Percentiles rank a stretch among this genome's conserved stretches.
These are phyloP conservation scores for Diarsia brunnea DNA, from an alignment of 2,888 invertebrate genomes.

Conservation along the genomic window DNA sequence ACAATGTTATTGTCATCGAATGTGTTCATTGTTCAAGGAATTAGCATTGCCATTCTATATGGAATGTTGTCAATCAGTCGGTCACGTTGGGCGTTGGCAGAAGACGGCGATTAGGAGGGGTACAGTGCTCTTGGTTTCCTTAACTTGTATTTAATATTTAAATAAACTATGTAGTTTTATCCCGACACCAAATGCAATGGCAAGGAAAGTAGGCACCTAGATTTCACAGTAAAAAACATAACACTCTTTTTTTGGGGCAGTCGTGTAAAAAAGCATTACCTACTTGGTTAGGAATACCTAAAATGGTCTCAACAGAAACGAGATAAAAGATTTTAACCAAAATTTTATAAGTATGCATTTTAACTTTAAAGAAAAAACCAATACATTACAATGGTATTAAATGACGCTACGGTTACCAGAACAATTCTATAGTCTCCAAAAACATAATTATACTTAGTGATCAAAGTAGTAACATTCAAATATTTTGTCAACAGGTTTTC, in stretches of 20 bases:
- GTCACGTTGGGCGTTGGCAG: slow-evolving; percentile 14
- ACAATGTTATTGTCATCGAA: slow-evolving; percentile 76
- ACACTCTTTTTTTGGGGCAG: no score
- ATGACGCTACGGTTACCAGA: background rate
- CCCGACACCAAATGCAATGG: background rate
- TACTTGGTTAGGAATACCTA: background rate
- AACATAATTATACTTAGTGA: background rate
- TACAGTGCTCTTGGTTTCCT: slow-evolving; percentile 3
- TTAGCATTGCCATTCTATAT: slow-evolving; percentile 29
- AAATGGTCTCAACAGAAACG: background rate
- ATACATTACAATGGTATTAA: background rate
- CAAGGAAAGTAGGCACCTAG: background rate
- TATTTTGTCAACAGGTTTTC: slow-evolving; percentile 81
- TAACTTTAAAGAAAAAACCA: background rate
- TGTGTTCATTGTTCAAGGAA: slow-evolving; percentile 53
- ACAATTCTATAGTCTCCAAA: background rate
- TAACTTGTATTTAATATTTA: background rate
- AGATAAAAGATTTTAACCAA: no score
- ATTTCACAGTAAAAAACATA: background rate
- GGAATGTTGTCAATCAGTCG: slow-evolving; percentile 35
- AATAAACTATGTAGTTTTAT: background rate
- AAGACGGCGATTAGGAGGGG: background rate
- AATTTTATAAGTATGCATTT: no score
- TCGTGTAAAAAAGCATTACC: no score
- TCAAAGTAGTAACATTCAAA: background rate